Evolutionary conservation across 2,888 invertebrate genomes (phyloP).

Genomic region (Elysia crispata): DNA sequence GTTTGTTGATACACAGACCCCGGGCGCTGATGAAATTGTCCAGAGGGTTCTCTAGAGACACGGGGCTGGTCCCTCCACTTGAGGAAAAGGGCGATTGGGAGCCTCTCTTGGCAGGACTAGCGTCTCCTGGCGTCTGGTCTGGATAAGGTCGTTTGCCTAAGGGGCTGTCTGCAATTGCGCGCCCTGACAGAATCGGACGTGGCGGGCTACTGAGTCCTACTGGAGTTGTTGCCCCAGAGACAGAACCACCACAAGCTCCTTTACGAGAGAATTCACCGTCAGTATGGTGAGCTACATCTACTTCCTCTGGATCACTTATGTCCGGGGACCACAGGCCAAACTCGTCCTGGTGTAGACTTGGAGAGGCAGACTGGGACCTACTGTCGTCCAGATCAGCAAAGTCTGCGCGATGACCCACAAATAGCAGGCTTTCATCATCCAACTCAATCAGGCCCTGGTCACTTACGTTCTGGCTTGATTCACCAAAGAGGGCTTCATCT

Average conservation of each 20-base stretch:
- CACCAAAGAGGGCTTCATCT: slow-evolving; percentile 49
- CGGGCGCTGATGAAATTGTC: slow-evolving; percentile 34
- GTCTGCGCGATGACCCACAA: slow-evolving; percentile 45
- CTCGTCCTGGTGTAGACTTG: neutral
- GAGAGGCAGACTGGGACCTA: slow-evolving; percentile 3
- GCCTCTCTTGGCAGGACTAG: slow-evolving; percentile 44
- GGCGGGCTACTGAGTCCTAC: slow-evolving; percentile 25
- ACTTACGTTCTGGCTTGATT: slow-evolving; percentile 42
- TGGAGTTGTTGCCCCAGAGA: slow-evolving; percentile 5
- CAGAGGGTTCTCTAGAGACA: slow-evolving; percentile 16
- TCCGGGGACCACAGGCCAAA: neutral
- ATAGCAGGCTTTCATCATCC: slow-evolving; percentile 54
- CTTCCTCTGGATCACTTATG: slow-evolving; percentile 2
- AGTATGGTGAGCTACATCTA: slow-evolving; percentile 22
- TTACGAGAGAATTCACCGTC: neutral
- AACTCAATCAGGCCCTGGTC: slow-evolving; percentile 49
- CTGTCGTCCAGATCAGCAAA: slow-evolving; percentile 34
- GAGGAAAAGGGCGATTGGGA: slow-evolving; percentile 33
- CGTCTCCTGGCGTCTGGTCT: slow-evolving; percentile 22
- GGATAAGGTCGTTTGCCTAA: slow-evolving; percentile 45
- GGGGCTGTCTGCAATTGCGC: slow-evolving; percentile 39
- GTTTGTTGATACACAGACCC: slow-evolving; percentile 15
- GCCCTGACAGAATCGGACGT: neutral
- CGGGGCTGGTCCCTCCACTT: slow-evolving; percentile 36
- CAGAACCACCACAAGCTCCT: neutral